Percentiles rank a stretch among this genome's conserved stretches.
Evolutionary conservation across 2,797 vertebrate species (phyloP).

Genomic region (Chaetophractus vellerosus): DNA sequence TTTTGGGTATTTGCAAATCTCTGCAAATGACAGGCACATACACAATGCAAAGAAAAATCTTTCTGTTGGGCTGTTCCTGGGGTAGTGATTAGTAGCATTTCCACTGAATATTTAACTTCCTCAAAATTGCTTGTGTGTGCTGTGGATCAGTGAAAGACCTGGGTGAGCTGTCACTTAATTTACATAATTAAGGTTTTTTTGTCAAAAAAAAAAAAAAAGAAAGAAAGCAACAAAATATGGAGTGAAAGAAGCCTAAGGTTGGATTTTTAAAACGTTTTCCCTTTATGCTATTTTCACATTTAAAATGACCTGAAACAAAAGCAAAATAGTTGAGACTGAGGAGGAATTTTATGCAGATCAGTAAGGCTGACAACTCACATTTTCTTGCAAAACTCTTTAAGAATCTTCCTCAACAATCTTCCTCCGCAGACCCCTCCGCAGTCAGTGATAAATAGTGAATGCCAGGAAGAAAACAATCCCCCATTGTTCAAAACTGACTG

Average conservation of each 20-base stretch:
- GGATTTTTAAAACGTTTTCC: constrained; percentile 46
- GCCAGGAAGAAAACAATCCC: constrained; percentile 57
- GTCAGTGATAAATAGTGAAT: constrained; percentile 51
- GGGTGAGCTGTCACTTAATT: constrained; percentile 60
- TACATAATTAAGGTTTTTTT: constrained; percentile 75
- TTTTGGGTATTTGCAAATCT: constrained; percentile 60
- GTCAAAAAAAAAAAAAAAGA: constrained; percentile 38
- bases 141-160: constrained; percentile 42
- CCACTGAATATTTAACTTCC: constrained; percentile 61
- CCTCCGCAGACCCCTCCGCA: background rate
- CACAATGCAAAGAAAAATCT: constrained; percentile 20
- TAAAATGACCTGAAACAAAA: constrained; percentile 56
- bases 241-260: constrained; percentile 29
- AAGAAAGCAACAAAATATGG: constrained; percentile 48
- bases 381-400: constrained; percentile 59
- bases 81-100: constrained; percentile 17
- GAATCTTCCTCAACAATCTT: constrained; percentile 50
- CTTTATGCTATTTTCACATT: background rate
- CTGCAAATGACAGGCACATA: background rate
- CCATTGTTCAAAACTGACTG: background rate
- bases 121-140: constrained; percentile 62
- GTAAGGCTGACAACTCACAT: constrained; percentile 24
- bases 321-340: constrained; percentile 39
- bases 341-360: constrained; percentile 7
- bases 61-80: constrained; percentile 11